Evolutionary conservation across 64 coral and sea anemone species (phyloP).

Genomic region (Orbicella faveolata): DNA sequence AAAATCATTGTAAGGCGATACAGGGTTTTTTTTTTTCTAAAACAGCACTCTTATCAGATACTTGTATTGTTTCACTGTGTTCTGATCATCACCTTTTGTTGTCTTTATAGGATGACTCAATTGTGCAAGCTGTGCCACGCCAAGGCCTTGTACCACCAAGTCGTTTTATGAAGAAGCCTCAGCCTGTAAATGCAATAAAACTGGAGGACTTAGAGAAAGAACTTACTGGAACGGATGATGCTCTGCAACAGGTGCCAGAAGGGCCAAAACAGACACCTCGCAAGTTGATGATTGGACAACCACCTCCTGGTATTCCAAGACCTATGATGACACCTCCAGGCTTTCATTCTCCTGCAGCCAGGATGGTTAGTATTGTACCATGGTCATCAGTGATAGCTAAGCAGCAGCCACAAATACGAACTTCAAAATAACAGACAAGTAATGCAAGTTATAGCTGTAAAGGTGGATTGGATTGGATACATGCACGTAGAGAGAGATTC

Average conservation of each 20-base stretch:
- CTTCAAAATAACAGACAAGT: no score
- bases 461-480: no score
- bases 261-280: conserved; percentile 28
- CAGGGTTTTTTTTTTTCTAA: no score
- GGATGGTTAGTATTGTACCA: conserved; percentile 14
- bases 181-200: conserved; percentile 65
- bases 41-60: not conserved
- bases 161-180: conserved; percentile 66
- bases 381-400: not conserved
- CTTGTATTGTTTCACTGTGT: not conserved
- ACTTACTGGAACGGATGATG: conserved; percentile 29
- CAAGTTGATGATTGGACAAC: conserved; percentile 52
- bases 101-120: conserved; percentile 79
- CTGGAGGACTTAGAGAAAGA: conserved; percentile 88
- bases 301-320: conserved; percentile 75
- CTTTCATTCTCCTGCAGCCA: not conserved
- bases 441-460: no score
- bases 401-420: no score
- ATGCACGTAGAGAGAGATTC: not conserved
- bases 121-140: conserved; percentile 68
- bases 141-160: conserved; percentile 76
- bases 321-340: conserved; percentile 66
- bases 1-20: no score
- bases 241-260: conserved; percentile 21
- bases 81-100: not conserved